Conservation (phyloP, 2,797 vertebrate genomes). For the Salmo trutta region DNA sequence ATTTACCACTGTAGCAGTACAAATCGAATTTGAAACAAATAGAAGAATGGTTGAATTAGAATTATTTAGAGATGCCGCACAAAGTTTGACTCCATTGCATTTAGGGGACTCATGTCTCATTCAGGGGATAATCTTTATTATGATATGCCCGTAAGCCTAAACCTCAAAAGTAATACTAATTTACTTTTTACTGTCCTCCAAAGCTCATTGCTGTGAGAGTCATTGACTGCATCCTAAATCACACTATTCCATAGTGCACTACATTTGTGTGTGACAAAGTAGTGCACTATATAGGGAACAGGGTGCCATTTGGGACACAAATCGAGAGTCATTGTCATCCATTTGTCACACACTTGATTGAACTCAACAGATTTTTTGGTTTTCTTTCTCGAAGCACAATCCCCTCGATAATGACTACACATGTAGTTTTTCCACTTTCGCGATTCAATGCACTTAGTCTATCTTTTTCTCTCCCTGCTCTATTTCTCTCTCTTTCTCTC, state of each 20-base stretch:
- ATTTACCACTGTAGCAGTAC: too few relatives aligned
- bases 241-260: background rate
- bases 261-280: background rate
- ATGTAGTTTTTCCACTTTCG: slow-evolving; percentile 42
- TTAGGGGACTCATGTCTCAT: too few relatives aligned
- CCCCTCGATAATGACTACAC: slow-evolving; percentile 44
- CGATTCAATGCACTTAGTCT: slow-evolving; percentile 14
- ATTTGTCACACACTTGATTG: slow-evolving; percentile 46
- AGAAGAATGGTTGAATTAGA: too few relatives aligned
- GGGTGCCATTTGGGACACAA: background rate
- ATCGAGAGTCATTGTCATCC: slow-evolving; percentile 58
- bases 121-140: slow-evolving; percentile 44
- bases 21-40: too few relatives aligned
- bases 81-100: too few relatives aligned
- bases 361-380: slow-evolving; percentile 50
- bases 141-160: slow-evolving; percentile 59
- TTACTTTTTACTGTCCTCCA: slow-evolving; percentile 58
- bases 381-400: slow-evolving; percentile 30
- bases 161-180: slow-evolving; percentile 71
- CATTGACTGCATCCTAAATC: background rate
- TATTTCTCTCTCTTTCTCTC: background rate
- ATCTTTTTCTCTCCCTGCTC: background rate
- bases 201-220: slow-evolving; percentile 44
- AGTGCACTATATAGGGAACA: background rate
- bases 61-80: too few relatives aligned